Percentiles rank a stretch among this genome's conserved stretches.
phyloP scores from a whole-genome alignment of 2,797 vertebrate genomes.

The Macropus fuliginosus region DNA sequence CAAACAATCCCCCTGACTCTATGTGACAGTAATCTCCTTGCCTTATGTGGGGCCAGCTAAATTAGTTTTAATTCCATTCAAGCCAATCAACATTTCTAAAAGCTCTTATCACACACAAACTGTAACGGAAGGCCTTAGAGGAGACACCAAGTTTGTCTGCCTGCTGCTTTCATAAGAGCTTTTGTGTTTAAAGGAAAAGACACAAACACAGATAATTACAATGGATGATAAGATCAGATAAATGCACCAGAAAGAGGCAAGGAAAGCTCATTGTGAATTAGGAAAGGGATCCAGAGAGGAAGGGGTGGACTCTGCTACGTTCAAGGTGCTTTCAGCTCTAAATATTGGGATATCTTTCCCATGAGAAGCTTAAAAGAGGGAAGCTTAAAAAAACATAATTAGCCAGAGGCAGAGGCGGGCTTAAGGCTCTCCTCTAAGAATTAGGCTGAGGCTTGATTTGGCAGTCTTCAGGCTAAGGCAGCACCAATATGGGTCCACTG shows the following conservation, averaged over 20 bases:
- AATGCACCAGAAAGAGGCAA: not conserved
- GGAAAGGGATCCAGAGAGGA: not conserved
- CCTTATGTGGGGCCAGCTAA: not conserved
- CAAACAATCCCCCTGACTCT: not conserved
- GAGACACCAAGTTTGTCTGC: not conserved
- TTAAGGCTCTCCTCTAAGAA: not conserved
- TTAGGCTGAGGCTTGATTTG: not conserved
- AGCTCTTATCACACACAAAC: not conserved
- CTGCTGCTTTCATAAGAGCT: not conserved
- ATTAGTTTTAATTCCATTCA: not conserved
- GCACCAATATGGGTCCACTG: not conserved
- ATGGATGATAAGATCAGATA: not conserved
- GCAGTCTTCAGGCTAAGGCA: not conserved
- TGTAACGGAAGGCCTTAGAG: not conserved
- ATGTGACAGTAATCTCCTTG: not conserved
- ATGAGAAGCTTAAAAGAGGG: not conserved
- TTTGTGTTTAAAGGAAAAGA: not conserved
- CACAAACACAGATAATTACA: not conserved
- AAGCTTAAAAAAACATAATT: not conserved
- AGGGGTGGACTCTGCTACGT: not conserved
- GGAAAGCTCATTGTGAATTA: not conserved
- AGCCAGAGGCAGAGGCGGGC: not conserved
- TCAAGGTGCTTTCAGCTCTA: not conserved
- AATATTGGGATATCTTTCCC: not conserved
- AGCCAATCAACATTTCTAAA: not conserved